Conservation (phyloP, 2,888 invertebrate species). For the Homarus gammarus region DNA sequence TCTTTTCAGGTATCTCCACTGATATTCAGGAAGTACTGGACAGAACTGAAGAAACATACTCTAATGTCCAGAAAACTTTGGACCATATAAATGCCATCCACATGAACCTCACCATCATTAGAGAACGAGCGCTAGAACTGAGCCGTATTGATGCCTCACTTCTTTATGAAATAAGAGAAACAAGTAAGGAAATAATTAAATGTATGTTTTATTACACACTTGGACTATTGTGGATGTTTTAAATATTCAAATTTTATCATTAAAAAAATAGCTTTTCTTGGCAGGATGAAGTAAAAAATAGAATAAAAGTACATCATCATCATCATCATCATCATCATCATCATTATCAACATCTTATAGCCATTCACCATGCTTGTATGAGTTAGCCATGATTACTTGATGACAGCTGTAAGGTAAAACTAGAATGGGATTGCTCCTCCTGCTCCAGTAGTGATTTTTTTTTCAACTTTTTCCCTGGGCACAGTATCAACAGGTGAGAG, state of each 20-base stretch:
- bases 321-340: too few relatives aligned
- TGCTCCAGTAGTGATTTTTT: not conserved
- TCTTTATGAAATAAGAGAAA: constrained; percentile 69
- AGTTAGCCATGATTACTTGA: too few relatives aligned
- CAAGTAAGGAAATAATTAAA: constrained; percentile 62
- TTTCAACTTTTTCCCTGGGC: not conserved
- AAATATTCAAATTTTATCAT: too few relatives aligned
- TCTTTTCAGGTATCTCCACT: constrained; percentile 58
- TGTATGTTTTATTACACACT: not conserved
- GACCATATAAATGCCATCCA: constrained; percentile 59
- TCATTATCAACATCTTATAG: not conserved
- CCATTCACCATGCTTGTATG: too few relatives aligned
- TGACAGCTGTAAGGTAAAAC: too few relatives aligned
- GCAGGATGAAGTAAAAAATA: too few relatives aligned
- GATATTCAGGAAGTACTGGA: constrained; percentile 59
- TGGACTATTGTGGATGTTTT: not conserved
- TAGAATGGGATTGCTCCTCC: not conserved
- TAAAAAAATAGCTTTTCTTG: too few relatives aligned
- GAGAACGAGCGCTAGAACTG: constrained; percentile 51
- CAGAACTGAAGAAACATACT: constrained; percentile 44
- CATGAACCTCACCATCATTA: constrained; percentile 71
- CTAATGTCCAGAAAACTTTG: constrained; percentile 57
- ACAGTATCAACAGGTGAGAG: constrained; percentile 60
- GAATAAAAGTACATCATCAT: too few relatives aligned
- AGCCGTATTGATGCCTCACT: constrained; percentile 69